Conservation (phyloP, 2,888 invertebrate species). For the Acanthosoma haemorrhoidale region DNA sequence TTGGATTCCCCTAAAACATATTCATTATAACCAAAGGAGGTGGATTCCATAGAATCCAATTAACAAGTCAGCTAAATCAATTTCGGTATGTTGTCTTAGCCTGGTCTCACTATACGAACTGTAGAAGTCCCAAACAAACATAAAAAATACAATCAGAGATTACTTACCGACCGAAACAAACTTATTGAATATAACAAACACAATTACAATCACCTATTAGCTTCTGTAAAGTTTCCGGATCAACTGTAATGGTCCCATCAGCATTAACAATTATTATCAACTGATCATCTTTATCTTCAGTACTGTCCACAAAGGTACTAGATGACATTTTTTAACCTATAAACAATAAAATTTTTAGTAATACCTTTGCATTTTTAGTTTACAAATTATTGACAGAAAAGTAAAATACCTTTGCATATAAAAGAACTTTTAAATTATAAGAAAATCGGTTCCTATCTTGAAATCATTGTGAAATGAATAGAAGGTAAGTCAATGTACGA, state of each 20-base stretch:
- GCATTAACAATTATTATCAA: constrained; percentile 79
- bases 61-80: too few relatives aligned
- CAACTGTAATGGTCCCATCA: constrained; percentile 77
- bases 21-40: too few relatives aligned
- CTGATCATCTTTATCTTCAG: constrained; percentile 52
- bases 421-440: not conserved
- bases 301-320: constrained; percentile 38
- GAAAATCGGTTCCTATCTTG: not conserved
- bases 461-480: not conserved
- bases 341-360: too few relatives aligned
- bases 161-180: too few relatives aligned
- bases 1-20: too few relatives aligned
- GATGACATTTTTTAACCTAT: constrained; percentile 25
- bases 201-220: constrained; percentile 78
- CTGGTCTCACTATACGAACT: too few relatives aligned
- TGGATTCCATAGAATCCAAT: too few relatives aligned
- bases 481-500: not conserved
- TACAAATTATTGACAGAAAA: not conserved
- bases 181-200: too few relatives aligned
- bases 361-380: not conserved
- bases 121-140: too few relatives aligned
- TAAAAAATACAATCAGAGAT: too few relatives aligned
- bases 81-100: too few relatives aligned
- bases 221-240: constrained; percentile 71
- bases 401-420: not conserved